Base-by-base conservation (phyloP, 1,140 invertebrate species). In the Heliconius himera region DNA sequence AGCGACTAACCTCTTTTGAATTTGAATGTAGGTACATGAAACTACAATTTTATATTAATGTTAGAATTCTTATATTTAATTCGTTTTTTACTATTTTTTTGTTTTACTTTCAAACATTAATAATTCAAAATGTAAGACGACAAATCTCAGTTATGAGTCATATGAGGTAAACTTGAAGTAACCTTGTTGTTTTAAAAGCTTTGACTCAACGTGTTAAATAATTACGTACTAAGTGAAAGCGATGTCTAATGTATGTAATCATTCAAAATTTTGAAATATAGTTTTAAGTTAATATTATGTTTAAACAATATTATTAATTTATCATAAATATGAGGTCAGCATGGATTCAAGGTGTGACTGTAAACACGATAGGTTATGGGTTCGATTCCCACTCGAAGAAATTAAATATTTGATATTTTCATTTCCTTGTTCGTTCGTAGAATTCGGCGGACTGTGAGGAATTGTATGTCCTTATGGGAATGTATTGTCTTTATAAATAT, bases 181-280 rank as follows among this genome's bases (percentile, higher is more conserved):
- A 26, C 8, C 8, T 38, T 72, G 76, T 81, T 82, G 81, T 83
- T 82, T 85, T 78, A 85, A 82, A 85, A 82, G 76, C 74, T 83
- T 75, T 86, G 85, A 89, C 74, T 87, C 87, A 87, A 83, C 77
- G 66, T 73, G 81, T 78, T 66, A 66, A 84, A 83, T 89, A 87
- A 87, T 89, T 84, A 83, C 78, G 80, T 33, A 70, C 71, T 76
- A 51, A 84, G 82, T 87, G 82, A 87, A 85, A 83, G 79, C 81
- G 41, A 72, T 36, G 18, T 41, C 70, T 20, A 29, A 38, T 33
- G 70, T 41, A 26, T 29, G 29, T 29, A 29, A 36, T 71, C 29
- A 38, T 71, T 18, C 5, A 20, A 38, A n/a, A 60, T 26, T 60
- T 0, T 22, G 20, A 60, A 60, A 60, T 60, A 60, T 60, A 11